Base-by-base conservation (phyloP, 1,140 invertebrate species). In the Pseudachorutes palmiensis region DNA sequence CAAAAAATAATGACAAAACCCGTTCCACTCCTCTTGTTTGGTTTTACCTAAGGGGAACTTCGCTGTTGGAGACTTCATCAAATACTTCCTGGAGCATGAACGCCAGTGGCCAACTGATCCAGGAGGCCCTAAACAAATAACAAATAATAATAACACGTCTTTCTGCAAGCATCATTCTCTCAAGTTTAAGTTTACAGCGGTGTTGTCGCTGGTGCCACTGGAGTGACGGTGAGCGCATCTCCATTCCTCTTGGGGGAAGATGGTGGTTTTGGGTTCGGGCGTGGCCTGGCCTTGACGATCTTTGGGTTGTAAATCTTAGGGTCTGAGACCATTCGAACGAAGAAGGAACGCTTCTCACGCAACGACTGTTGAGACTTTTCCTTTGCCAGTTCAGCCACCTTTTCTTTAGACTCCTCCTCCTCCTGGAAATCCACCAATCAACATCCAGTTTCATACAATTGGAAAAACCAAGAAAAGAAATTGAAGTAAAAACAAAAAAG, bases 261-360 rank as follows among this genome's bases (percentile, higher is more conserved):
- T 45, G 36, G 36, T 19, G 36, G 36, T 45, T 45, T 45, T 19
- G 36, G 36, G 36, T 12, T 60, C 24, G 24, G 30, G 2, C 26
- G 30, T 60, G 30, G 58, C 29, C 79, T 0, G 82, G 82, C 82
- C 78, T 87, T 88, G 74, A 86, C 86, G 71, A 90, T 89, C 65
- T 88, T 89, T 22, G 90, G 91, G 79, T 94, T 93, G 81, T 94
- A 95, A 67, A 96, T 91, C 76, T 97, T 97, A 0, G 94, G 95
- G 82, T 98, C 95, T 70, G 88, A 90, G 28, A 85, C 94, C 94
- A 98, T 97, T 22, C 93, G 87, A 59, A 97, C 93, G 79, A 97
- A 97, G 81, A 96, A 92, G 29, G 91, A 94, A 31, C 94, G 82
- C 78, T 94, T 93, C 79, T 94, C 30, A 2, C 29, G 3, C 2